Conservation (phyloP, 37 sponge, comb jelly and placozoan genomes). For the Eunapius fragilis region DNA sequence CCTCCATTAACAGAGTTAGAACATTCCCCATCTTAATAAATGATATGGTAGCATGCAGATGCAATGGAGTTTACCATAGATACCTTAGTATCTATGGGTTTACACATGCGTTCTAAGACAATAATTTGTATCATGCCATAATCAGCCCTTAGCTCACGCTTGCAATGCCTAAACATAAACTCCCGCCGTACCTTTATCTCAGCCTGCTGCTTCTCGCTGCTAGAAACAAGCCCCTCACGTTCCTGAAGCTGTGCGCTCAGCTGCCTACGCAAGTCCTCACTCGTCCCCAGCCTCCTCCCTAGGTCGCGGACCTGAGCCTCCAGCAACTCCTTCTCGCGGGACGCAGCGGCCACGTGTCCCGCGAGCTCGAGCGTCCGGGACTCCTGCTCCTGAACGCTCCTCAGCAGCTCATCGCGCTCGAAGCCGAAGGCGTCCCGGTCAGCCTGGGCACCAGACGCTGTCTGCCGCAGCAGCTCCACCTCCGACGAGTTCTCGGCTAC, state of each 20-base stretch:
- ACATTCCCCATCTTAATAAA: too few relatives aligned
- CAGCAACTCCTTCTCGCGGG: slow-evolving; percentile 45
- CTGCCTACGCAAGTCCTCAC: slow-evolving; percentile 9
- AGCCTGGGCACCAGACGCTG: not conserved
- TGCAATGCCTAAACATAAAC: not conserved
- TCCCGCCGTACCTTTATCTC: slow-evolving; percentile 15
- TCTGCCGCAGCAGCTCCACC: slow-evolving; percentile 2
- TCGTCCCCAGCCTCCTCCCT: slow-evolving; percentile 27
- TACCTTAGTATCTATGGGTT: too few relatives aligned
- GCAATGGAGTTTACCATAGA: too few relatives aligned
- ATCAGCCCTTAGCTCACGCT: too few relatives aligned
- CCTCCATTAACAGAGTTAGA: too few relatives aligned
- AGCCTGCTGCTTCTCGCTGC: not conserved
- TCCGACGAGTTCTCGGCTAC: not conserved
- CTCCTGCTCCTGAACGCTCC: slow-evolving; percentile 39
- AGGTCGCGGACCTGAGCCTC: slow-evolving; percentile 33
- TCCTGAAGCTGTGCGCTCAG: slow-evolving; percentile 8
- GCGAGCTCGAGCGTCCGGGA: slow-evolving; percentile 35
- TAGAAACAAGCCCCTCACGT: not conserved
- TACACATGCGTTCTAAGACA: too few relatives aligned
- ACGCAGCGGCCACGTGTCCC: slow-evolving; percentile 26
- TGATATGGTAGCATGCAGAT: too few relatives aligned
- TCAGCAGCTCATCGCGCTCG: slow-evolving; percentile 22
- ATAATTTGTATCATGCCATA: too few relatives aligned
- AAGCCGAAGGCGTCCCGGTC: slow-evolving; percentile 28